Base-by-base conservation (phyloP, 2,113 vertebrate species). In the Oceanites oceanicus region DNA sequence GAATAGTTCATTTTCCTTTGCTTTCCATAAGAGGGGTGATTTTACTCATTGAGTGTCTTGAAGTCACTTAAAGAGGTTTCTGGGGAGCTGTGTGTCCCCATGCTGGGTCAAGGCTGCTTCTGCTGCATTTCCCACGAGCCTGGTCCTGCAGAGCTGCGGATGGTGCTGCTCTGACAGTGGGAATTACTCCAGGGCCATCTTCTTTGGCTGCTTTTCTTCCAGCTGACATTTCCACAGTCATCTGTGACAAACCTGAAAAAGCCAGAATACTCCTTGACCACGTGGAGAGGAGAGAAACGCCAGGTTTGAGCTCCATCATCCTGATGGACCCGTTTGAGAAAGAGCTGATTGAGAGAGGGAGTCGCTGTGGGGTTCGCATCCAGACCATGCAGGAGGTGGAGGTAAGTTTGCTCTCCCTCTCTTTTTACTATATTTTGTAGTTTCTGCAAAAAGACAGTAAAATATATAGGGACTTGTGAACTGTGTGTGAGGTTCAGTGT, bases 191-290 rank as follows among this genome's bases (percentile, higher is more conserved):
- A 29, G 0, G 0, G 20, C 44, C 34, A 68, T 72, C 34, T 78
- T 9, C 2, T 84, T 44, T 85, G 59, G 55, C 68, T 70, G 40
- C 55, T 77, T 92, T 89, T 76, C 96, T 95, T 95, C 61, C 95
- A 99, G 99, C 99, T 44, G 99, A 99, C 89, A 99, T 99, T 93
- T 98, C 98, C 96, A 99, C 98, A 0, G 99, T 99, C 75, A 99
- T 99, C 44, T 99, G 99, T 67, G 99, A 99, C 96, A 99, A 99
- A 70, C 97, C 98, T 7, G 99, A 99, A 77, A 99, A 99, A 94
- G 99, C 99, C 34, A 94, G 93, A 77, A 97, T 98, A 53, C 99
- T 99, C 38, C 96, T 99, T 49, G 98, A 98, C 42, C 99, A 99
- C 0, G 98, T 99, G 97, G 99, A 99, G 97, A 98, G 97, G 88